Percentiles rank a stretch among this genome's conserved stretches.
Conservation (phyloP, 1,140 invertebrate genomes). For the Diuraphis noxia region DNA sequence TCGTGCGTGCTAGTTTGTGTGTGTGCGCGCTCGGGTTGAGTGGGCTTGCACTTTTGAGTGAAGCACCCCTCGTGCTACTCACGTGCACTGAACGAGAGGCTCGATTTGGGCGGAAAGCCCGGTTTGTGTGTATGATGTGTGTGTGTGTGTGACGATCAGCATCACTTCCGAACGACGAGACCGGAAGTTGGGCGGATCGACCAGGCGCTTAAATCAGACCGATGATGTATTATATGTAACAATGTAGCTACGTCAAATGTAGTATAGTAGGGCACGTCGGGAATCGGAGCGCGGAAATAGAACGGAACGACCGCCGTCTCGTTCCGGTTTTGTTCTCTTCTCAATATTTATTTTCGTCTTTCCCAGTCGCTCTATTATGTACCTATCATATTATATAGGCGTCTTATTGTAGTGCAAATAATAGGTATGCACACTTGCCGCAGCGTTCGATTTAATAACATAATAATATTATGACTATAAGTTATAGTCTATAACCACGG, state of each 20-base stretch:
- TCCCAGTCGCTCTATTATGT: neutral
- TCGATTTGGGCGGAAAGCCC: neutral
- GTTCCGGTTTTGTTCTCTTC: neutral
- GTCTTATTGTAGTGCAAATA: neutral
- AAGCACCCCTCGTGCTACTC: neutral
- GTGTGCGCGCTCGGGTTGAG: neutral
- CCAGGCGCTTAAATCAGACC: neutral
- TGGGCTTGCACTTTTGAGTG: neutral
- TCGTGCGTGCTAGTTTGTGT: neutral
- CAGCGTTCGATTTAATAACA: neutral
- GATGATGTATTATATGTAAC: neutral
- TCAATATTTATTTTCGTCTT: neutral
- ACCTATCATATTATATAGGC: no score
- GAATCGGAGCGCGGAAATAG: neutral
- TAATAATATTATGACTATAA: neutral
- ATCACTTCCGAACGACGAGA: neutral
- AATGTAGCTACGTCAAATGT: neutral
- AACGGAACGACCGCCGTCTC: neutral
- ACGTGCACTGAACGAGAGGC: neutral
- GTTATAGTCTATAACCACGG: neutral
- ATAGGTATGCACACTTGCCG: neutral
- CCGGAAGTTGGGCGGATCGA: neutral
- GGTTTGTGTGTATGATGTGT: neutral
- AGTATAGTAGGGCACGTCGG: neutral
- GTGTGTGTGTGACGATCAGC: neutral